A percentile compares a stretch with the other conserved stretches of the same genome.
Conservation (phyloP, 2,888 invertebrate genomes). For the Brenthis hecate region DNA sequence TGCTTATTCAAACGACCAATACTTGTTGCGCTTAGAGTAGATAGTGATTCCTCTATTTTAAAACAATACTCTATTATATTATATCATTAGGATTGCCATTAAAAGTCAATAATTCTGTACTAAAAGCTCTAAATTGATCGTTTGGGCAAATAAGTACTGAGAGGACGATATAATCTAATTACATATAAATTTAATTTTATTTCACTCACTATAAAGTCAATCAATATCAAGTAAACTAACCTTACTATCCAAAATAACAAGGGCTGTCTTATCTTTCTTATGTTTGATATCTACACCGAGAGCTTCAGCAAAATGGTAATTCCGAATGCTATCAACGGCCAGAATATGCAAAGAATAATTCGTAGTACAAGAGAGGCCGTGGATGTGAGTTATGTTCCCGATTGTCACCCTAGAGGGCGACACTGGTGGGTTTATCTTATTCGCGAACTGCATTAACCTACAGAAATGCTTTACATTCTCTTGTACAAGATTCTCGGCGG, state of each 20-base stretch:
- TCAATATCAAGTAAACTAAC: constrained; percentile 58
- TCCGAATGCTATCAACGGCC: constrained; percentile 88
- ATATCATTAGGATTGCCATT: too few species aligned
- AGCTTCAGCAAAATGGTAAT: constrained; percentile 88
- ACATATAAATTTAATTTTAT: too few species aligned
- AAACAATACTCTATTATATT: too few species aligned
- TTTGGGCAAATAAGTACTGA: too few species aligned
- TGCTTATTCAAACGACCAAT: too few species aligned
- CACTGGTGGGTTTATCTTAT: constrained; percentile 62
- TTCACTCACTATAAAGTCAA: too few species aligned
- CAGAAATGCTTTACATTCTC: constrained; percentile 67
- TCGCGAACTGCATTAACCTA: constrained; percentile 65
- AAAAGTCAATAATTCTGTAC: too few species aligned
- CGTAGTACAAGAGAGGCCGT: constrained; percentile 73
- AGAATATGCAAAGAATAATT: constrained; percentile 74
- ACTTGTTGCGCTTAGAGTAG: too few species aligned
- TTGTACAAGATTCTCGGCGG: constrained; percentile 78
- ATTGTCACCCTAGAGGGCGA: constrained; percentile 50
- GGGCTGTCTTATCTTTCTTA: constrained; percentile 84
- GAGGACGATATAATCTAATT: too few species aligned
- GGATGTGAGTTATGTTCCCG: constrained; percentile 58
- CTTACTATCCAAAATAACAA: constrained; percentile 87
- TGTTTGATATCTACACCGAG: constrained; percentile 86
- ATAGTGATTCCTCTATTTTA: too few species aligned
- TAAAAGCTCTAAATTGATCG: too few species aligned